Evolutionary conservation across 2,113 vertebrate genomes (phyloP), one percentile per base, ranked within the genome.

Genomic region (Sialia sialis): DNA sequence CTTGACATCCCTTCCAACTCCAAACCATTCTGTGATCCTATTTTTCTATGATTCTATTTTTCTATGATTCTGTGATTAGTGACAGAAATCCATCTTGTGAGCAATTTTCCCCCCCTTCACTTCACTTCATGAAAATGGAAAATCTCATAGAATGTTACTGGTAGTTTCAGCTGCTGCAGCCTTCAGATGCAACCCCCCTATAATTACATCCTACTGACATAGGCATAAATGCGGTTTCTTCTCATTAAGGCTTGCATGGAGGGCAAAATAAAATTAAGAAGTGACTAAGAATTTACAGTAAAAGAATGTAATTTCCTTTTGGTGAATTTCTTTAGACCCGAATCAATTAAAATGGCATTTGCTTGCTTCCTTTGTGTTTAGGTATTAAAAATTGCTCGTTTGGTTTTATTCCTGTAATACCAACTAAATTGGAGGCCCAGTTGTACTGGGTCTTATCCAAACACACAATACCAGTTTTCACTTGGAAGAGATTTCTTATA

Each of bases 201-300:
- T 55, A 85, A 94, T 87, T 87, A 77, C 30, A 79, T 59, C 58
- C 39, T 66, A 87, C 74, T 41, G 60, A 68, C 49, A 73, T 0
- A 89, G 74, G 27, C 74, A 94, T 76, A 66, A 83, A 91, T 54
- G 82, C 3, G 10, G 46, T 76, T 91, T 93, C 66, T 94, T 29
- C 78, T 95, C 4, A 12, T 91, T 96, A 66, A 82, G 67, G 21
- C 41, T 80, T 83, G 44, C 34, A 86, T 0, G 4, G 82, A 89
- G 43, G 84, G 67, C 46, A 94, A 95, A 95, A 93, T 82, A 95
- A 90, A 85, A 93, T 77, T 76, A 83, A 85, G 66, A 94, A 38
- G 63, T 84, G 89, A 93, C 70, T 95, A 87, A 91, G 82, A 91
- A 80, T 77, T 87, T 85, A 87, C 6, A 1, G 82, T 83, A 88